These are phyloP conservation scores for Habropoda laboriosa DNA, from an alignment of 1,140 invertebrate species.

Conservation along the genomic window DNA sequence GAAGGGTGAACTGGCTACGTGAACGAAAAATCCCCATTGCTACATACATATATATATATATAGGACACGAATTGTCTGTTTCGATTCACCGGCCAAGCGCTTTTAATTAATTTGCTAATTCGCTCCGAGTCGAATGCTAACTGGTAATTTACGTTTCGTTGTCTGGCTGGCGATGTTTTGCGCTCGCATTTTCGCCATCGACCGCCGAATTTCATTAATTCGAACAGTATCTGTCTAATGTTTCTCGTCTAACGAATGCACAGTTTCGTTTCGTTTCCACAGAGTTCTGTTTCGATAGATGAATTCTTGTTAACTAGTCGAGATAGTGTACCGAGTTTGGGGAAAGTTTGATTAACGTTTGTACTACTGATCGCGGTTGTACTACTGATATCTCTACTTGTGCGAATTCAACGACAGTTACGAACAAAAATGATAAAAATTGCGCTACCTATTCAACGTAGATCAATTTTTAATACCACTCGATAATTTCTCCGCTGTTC, in stretches of 20 bases:
- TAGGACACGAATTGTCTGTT: too few species aligned
- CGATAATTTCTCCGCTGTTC: too few species aligned
- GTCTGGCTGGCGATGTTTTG: neutral
- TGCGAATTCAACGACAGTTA: too few species aligned
- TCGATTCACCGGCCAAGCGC: slow-evolving; percentile 46
- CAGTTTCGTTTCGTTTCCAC: neutral
- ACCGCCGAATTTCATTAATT: slow-evolving; percentile 29
- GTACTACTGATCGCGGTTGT: too few species aligned
- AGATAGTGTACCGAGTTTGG: neutral
- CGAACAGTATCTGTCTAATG: too few species aligned
- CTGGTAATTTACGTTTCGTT: slow-evolving; percentile 17
- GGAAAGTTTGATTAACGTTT: neutral
- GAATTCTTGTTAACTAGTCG: neutral
- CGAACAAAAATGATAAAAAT: too few species aligned
- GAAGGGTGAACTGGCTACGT: slow-evolving; percentile 61
- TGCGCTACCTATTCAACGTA: too few species aligned
- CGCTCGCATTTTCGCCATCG: slow-evolving; percentile 7
- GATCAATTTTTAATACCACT: too few species aligned
- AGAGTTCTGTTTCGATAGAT: neutral
- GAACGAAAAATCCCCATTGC: slow-evolving; percentile 47
- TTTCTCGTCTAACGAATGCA: slow-evolving; percentile 13
- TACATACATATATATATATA: too few species aligned
- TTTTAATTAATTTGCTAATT: slow-evolving; percentile 71
- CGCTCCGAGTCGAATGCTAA: slow-evolving; percentile 21
- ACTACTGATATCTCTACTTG: too few species aligned